Evolutionary conservation across 2,888 invertebrate species (phyloP), one percentile per base, ranked within the genome.

Genomic region (Sinohyriopsis cumingii): DNA sequence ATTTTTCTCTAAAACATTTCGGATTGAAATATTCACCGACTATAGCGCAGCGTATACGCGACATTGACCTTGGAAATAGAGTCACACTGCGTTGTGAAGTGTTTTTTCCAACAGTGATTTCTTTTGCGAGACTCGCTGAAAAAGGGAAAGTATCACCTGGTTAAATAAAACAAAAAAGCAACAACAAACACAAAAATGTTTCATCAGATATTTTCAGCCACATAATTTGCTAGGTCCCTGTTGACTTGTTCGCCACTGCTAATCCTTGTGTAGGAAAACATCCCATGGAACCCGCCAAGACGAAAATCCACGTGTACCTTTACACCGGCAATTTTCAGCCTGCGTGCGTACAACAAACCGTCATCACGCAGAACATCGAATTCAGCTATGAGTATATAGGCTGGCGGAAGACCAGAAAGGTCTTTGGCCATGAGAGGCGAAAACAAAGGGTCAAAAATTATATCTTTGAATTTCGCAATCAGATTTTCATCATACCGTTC

Each of bases 281-380:
- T 65, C 19, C 71, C 71, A 57, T 72, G 71, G 68, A 68, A 72
- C 25, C 64, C 71, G 18, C 65, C 65, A 5, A 9, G 18, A 20
- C 56, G 45, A 57, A 65, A 59, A 22, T 72, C 66, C 24, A 69
- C 63, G 7, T 45, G 55, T 19, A 84, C 84, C 5, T 76, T 72
- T 15, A 86, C 86, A 0, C 84, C 84, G 9, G 73, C 76, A 24
- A 74, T 76, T 65, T 76, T 63, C 65, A 89, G 74, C 68, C 88
- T 66, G 28, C 82, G 69, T 1, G 82, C 87, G 73, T 87, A 90
- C 71, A 90, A 77, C 6, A 85, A 66, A 9, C 84, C 84, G 57
- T 90, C 90, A 70, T 90, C 89, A 5, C 89, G 68, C 1, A 90
- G 79, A 7, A 88, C 81, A 70, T 90, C 90, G 72, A 83, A 87